Percentiles rank a stretch among this genome's conserved stretches.
phyloP scores from a whole-genome alignment of 2,888 invertebrate genomes.

The Therioaphis trifolii region DNA sequence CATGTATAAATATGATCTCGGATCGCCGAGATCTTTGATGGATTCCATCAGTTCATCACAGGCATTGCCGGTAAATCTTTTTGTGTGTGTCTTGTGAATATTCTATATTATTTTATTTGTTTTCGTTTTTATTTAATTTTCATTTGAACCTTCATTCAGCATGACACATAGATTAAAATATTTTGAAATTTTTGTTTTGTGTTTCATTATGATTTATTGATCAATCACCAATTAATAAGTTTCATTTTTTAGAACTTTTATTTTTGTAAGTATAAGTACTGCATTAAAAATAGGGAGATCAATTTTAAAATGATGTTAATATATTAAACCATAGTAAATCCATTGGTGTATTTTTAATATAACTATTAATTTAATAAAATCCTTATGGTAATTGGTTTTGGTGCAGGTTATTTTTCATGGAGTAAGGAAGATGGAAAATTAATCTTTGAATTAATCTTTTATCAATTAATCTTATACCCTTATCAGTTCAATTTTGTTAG shows the following conservation, averaged over 20 bases:
- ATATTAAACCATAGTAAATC: conserved; percentile 12
- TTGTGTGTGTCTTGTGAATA: conserved; percentile 63
- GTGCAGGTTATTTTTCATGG: conserved; percentile 51
- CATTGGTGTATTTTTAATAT: conserved; percentile 21
- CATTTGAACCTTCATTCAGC: conserved; percentile 60
- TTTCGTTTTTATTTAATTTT: conserved; percentile 62
- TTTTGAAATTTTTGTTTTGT: conserved; percentile 59
- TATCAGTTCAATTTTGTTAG: conserved; percentile 31
- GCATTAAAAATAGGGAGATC: conserved; percentile 16
- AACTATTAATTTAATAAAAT: conserved; percentile 37
- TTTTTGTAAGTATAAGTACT: conserved; percentile 54
- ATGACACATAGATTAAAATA: conserved; percentile 62
- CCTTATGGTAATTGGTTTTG: conserved; percentile 54
- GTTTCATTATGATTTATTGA: conserved; percentile 59
- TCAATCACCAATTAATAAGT: conserved; percentile 47
- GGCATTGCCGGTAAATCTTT: conserved; percentile 62
- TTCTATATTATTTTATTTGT: conserved; percentile 58
- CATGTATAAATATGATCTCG: conserved; percentile 63
- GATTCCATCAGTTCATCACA: conserved; percentile 63
- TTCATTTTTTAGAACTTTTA: conserved; percentile 48
- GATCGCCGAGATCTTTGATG: conserved; percentile 62
- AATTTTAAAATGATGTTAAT: neutral
- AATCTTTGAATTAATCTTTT: conserved; percentile 33
- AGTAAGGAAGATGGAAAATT: conserved; percentile 58
- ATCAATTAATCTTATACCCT: neutral